Evolutionary conservation across 1,140 invertebrate genomes (phyloP), one percentile per base, ranked within the genome.

Genomic region (Diuraphis noxia): DNA sequence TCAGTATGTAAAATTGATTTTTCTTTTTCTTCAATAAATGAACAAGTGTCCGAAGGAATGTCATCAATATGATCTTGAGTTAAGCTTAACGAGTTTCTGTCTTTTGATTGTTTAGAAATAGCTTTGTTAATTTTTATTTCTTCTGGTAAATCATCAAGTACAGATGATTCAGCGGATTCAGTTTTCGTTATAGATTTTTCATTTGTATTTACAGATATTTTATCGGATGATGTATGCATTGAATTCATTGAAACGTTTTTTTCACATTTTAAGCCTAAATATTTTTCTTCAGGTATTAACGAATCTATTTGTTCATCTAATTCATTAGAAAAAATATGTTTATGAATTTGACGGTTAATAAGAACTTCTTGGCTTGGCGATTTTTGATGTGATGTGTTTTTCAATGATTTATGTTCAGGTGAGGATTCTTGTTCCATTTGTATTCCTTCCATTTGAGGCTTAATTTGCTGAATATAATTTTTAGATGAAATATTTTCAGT

Each of bases 351-450:
- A 46, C 93, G 92, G 86, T 92, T 93, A 52, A 94, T 92, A 88
- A 93, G 92, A 30, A 87, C 92, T 93, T 94, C 92, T 79, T 93
- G 92, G 92, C 93, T 93, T 79, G 92, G 92, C n/a, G 93, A 92
- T 84, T 93, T 92, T 41, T 92, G 82, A 34, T 92, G 92, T 63
- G 88, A 49, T 46, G 52, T 92, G 91, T 92, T 91, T 92, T 92
- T 86, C 90, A 93, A 92, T 38, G 93, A 93, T 93, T 94, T 94
- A 93, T 94, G 93, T 93, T 95, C 95, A 17, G 94, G 94, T 3
- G 94, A 94, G n/a, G 93, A 92, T 93, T 95, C 94, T 93, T 95
- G 94, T 93, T 94, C 94, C 40, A 95, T 93, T 91, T 95, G 94
- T 49, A 91, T 91, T 2, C 89, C 43, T 82, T 81, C 63, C 72